Percentiles rank a stretch among this genome's conserved stretches.
phyloP scores from a whole-genome alignment of 2,113 vertebrate species.

The Gracilinanus agilis region DNA sequence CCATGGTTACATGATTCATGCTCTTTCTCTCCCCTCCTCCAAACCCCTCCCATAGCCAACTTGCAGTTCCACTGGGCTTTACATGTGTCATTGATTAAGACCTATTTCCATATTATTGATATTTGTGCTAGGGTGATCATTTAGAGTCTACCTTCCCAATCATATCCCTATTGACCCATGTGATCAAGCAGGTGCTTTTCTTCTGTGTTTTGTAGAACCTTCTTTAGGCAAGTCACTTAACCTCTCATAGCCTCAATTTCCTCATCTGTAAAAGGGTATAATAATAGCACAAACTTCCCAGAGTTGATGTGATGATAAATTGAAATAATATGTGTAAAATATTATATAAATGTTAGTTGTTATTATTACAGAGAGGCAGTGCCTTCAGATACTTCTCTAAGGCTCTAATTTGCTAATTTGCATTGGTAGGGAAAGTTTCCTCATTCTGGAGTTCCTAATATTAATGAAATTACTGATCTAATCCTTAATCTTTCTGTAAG shows the following conservation, averaged over 20 bases:
- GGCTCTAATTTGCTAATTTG: neutral
- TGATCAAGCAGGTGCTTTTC: no score
- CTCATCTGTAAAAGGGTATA: neutral
- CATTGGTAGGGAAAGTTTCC: neutral
- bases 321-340: neutral
- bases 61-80: no score
- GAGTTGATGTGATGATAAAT: neutral
- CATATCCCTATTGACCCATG: no score
- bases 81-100: no score
- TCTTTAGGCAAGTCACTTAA: neutral
- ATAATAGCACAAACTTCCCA: neutral
- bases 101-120: no score
- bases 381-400: neutral
- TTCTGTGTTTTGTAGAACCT: no score
- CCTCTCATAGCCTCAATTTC: neutral
- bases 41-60: no score
- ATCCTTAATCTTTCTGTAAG: neutral
- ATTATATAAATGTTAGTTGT: neutral
- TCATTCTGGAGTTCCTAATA: neutral
- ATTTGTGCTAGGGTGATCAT: no score
- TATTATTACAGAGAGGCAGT: neutral
- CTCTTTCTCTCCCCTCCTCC: no score
- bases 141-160: no score
- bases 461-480: neutral
- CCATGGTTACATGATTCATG: no score